Percentiles rank a stretch among this genome's conserved stretches.
Conservation (phyloP, 2,113 vertebrate species). For the Aegithalos caudatus region DNA sequence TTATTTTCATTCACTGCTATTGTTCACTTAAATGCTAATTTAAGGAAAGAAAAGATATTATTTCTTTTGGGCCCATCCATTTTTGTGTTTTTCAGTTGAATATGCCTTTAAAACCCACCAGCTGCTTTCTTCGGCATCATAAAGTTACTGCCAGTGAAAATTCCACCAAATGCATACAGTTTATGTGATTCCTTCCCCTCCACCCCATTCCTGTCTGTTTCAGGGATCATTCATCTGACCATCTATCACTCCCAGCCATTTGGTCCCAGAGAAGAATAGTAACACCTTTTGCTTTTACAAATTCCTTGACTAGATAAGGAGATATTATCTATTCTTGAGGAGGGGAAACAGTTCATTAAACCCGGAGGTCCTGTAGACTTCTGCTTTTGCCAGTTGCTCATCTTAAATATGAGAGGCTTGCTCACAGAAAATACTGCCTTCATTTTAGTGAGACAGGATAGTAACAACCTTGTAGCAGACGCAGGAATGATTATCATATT, state of each 20-base stretch:
- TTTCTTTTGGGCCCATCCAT: neutral
- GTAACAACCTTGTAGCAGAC: neutral
- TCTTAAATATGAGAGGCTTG: neutral
- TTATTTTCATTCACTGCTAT: neutral
- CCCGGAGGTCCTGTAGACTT: neutral
- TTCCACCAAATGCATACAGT: neutral
- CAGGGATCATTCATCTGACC: neutral
- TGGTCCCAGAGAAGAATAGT: neutral
- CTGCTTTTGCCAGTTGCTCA: neutral
- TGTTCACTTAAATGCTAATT: neutral
- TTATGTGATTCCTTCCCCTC: neutral
- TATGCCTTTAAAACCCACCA: neutral
- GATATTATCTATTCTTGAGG: neutral
- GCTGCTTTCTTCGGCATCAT: neutral
- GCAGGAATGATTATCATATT: neutral
- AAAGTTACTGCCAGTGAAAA: neutral
- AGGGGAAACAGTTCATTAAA: neutral
- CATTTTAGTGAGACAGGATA: neutral
- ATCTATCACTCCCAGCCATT: constrained; percentile 28
- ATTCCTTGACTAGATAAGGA: constrained; percentile 16
- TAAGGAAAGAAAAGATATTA: neutral
- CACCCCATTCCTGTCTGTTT: neutral
- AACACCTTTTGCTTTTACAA: constrained; percentile 42
- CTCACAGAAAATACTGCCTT: neutral
- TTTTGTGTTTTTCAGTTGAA: neutral